Conservation (phyloP, 1,140 invertebrate genomes). For the Ladona fulva region DNA sequence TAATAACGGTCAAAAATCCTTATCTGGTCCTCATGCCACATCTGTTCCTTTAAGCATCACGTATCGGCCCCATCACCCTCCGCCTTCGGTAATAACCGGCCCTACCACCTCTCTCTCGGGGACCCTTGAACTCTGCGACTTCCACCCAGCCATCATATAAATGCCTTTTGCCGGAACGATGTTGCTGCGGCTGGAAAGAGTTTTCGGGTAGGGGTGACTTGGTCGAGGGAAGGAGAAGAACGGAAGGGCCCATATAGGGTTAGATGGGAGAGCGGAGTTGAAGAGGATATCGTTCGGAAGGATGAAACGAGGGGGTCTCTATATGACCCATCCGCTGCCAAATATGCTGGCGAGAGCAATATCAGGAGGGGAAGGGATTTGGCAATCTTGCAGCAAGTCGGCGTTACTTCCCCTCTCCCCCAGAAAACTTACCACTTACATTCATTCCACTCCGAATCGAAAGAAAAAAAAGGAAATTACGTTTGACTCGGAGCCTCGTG, state of each 20-base stretch:
- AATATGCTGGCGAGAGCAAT: slow-evolving; percentile 4
- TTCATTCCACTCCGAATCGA: too few species aligned
- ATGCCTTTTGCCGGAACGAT: slow-evolving; percentile 3
- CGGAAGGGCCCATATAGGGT: background rate
- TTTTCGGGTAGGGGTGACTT: background rate
- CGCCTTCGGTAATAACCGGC: background rate
- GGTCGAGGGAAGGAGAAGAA: background rate
- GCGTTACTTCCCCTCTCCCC: too few species aligned
- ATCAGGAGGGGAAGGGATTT: background rate
- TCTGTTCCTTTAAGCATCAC: background rate
- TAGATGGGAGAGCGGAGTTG: background rate
- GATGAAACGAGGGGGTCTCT: background rate
- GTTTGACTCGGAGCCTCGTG: too few species aligned
- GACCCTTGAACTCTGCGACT: background rate
- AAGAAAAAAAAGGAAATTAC: too few species aligned
- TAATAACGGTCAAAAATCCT: background rate
- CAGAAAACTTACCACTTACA: too few species aligned
- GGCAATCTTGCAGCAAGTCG: background rate
- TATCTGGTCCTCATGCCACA: background rate
- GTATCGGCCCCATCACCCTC: background rate
- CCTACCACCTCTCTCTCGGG: background rate
- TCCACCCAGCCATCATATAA: background rate
- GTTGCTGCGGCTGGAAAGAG: background rate
- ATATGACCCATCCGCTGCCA: slow-evolving; percentile 2
- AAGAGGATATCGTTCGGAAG: background rate